Base-by-base conservation (phyloP, 2,113 vertebrate species). In the Elephas maximus region DNA sequence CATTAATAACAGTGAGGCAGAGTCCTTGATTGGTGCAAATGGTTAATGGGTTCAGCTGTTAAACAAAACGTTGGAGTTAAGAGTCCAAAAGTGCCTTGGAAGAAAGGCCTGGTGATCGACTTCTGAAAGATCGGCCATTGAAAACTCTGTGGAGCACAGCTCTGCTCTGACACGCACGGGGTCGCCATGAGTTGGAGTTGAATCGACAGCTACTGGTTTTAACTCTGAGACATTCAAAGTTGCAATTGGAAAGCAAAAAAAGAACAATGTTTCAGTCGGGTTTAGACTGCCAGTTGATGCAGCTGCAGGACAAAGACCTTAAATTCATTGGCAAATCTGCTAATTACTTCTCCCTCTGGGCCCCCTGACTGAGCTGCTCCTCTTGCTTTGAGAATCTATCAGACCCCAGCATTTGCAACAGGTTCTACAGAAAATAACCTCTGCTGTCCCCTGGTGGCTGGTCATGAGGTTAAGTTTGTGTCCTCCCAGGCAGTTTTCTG, bases 381-480 rank as follows among this genome's bases (percentile, higher is more conserved):
- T 86, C 30, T 60, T 44, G n/a, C 51, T 48, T 53, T 74, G 9
- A 57, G 81, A 65, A 69, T n/a, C 11, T 5, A 4, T 3, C 53
- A 60, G 71, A 48, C 80, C 41, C 33, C 20, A 20, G 76, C 17
- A 21, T 79, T 90, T 86, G 30, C 23, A 10, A 0, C 53, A 37
- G 41, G 21, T 28, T 95, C 62, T 83, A 18, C 4, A 82, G 67
- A 90, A 89, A 92, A 90, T 79, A 60, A 87, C 45, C 45, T 71
- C 53, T 60, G 79, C 76, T 92, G 44, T 93, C 44, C 76, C 51
- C 51, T 97, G 90, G 62, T 83, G 92, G 85, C 37, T 82, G 74
- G 51, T 90, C 60, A 85, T 37, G 26, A 95, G 78, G 85, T 18
- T 33, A 62, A n/a, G 24, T 79, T 44, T 91, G 79, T 44, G n/a